Evolutionary conservation across 2,113 vertebrate genomes (phyloP), one percentile per base, ranked within the genome.

Genomic region (Oxyura jamaicensis): DNA sequence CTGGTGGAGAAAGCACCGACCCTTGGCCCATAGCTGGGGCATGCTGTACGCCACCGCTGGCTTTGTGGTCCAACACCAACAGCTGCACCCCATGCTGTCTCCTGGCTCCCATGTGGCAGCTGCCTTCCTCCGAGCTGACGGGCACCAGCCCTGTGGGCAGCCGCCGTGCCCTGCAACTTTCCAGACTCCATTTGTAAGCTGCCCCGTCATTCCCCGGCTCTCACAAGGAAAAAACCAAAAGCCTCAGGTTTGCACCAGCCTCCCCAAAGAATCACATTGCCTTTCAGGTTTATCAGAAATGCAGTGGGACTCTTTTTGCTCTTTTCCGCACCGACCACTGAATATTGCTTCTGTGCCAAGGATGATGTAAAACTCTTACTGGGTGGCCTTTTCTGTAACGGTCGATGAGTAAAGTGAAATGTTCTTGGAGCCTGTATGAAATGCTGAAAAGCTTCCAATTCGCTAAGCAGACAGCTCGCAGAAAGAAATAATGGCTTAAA

Each of bases 391-490:
- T 90, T 77, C 80, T 67, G 8, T 67, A 50, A 55, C 31, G 66
- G 77, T 90, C 25, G 62, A 1, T 77, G 56, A 79, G 52, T 65
- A 58, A 69, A 79, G 33, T 44, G 35, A 5, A 50, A 41, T 11
- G 16, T 88, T 91, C 63, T 88, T 80, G 63, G 63, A 94, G 63
- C 36, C 76, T n/a, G 8, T 22, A 31, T 29, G 52, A 92, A 85
- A 63, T 66, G 25, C 65, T 81, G 65, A 88, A 86, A 88, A 93
- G 29, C 52, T 88, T 88, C 92, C 65, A 88, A 39, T 55, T 90
- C 63, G 31, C 3, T 80, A 86, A 90, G 42, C 36, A 86, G 28
- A 31, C 19, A 78, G 74, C 20, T 16, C 22, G 5, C 20, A 63
- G 60, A 77, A 85, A 80, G 59, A 91, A 74, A 46, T 4, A 78